Base-by-base conservation (phyloP, 2,797 vertebrate genomes). In the Micromesistius poutassou region DNA sequence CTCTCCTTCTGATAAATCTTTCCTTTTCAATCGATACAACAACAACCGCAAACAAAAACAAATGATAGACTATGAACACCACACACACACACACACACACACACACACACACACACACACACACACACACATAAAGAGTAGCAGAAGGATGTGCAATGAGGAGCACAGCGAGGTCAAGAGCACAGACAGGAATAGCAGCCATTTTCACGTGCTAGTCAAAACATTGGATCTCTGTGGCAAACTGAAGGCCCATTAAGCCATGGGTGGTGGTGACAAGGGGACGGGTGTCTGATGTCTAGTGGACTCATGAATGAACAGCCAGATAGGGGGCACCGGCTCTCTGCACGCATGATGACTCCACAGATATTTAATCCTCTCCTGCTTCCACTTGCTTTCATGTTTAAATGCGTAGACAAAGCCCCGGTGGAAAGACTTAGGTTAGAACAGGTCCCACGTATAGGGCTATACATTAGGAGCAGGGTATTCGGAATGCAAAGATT, bases 391-490 rank as follows among this genome's bases (percentile, higher is more conserved):
- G 84, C 81, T 84, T 91, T 89, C 81, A 84, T 33, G 76, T 72
- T 85, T 88, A 88, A 86, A 83, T 55, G 46, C 19, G 12, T n/a
- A 6, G 46, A 22, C 79, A 84, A 80, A 91, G 91, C 83, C 76
- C 80, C 71, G 40, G 79, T 76, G 73, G 75, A 76, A 77, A 42
- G 40, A 42, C 4, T 42, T 13, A 42, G 0, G 40, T 74, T 83
- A 68, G 76, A 75, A 22, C 46, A 55, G 5, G 46, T 55, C 19
- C 46, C 19, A 7, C 33, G 16, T 55, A 55, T 25, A 68, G 66
- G 19, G n/a, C 19, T 22, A 30, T 30, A 10, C 68, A 71, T 71
- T 7, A 16, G n/a, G n/a, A n/a, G 68, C 28, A 71, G 68, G 25
- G 6, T 71, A 71, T 71, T 55, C 46, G 22, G 46, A 55, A 55